These are phyloP conservation scores for Meloidogyne hapla DNA, from an alignment of 1,140 invertebrate species.

Conservation along the genomic window DNA sequence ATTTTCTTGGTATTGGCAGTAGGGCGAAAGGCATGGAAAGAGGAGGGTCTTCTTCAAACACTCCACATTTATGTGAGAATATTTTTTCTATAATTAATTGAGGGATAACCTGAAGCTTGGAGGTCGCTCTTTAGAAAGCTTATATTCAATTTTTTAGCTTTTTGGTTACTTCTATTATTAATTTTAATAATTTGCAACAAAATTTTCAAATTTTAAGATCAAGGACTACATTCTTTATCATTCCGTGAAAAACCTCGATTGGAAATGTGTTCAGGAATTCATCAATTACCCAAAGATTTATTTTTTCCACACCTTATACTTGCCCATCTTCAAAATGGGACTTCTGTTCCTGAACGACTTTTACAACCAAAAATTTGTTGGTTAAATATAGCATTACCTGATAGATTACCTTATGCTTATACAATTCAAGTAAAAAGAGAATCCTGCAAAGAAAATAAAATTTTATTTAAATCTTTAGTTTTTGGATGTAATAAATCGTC, in stretches of 20 bases:
- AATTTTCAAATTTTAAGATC: not conserved
- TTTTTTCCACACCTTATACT: slow-evolving; percentile 60
- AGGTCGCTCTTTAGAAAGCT: too few species aligned
- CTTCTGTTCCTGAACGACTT: slow-evolving; percentile 42
- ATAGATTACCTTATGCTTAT: slow-evolving; percentile 57
- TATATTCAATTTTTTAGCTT: too few species aligned
- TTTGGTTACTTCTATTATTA: too few species aligned
- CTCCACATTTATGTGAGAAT: not conserved
- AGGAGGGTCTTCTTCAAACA: not conserved
- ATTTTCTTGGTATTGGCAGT: slow-evolving; percentile 27
- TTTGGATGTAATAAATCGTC: slow-evolving; percentile 49
- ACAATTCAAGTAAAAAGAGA: slow-evolving; percentile 50
- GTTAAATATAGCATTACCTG: slow-evolving; percentile 52
- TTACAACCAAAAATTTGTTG: slow-evolving; percentile 53
- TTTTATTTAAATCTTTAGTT: slow-evolving; percentile 38
- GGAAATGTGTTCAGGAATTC: slow-evolving; percentile 56
- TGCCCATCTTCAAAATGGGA: slow-evolving; percentile 56
- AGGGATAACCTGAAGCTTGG: too few species aligned
- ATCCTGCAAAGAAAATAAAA: too few species aligned
- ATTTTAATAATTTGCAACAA: too few species aligned
- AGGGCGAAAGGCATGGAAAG: not conserved
- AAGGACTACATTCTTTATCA: not conserved
- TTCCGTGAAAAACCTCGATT: slow-evolving; percentile 49
- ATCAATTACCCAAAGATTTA: slow-evolving; percentile 33
- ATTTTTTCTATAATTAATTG: too few species aligned